phyloP scores from a whole-genome alignment of 2,797 vertebrate genomes.

The Botia almorhae region DNA sequence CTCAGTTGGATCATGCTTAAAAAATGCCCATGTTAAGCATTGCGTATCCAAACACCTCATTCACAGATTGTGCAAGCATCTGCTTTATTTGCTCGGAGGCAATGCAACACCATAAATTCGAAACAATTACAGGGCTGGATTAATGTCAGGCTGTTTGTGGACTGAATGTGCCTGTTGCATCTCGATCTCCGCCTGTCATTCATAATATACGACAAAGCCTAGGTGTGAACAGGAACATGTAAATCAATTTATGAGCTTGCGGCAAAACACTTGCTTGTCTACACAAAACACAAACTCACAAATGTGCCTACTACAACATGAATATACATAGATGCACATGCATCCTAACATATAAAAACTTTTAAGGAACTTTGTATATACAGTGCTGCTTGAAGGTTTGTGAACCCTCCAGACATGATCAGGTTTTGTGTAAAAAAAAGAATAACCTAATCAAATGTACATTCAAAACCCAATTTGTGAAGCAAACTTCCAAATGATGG shows the following conservation, averaged over 20 bases:
- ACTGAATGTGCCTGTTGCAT: conserved; percentile 57
- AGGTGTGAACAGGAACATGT: conserved; percentile 64
- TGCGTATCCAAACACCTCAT: conserved; percentile 46
- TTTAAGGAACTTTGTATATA: no score
- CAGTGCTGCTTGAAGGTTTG: no score
- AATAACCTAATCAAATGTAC: no score
- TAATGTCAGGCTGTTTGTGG: conserved; percentile 70
- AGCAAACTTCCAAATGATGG: no score
- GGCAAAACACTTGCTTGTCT: conserved; percentile 41
- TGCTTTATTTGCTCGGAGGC: conserved; percentile 62
- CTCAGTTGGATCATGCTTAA: conserved; percentile 30
- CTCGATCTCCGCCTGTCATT: conserved; percentile 67
- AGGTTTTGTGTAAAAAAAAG: no score
- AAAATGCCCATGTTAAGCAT: conserved; percentile 63
- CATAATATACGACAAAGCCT: conserved; percentile 51
- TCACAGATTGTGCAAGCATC: conserved; percentile 55
- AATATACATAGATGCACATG: no score
- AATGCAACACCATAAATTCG: conserved; percentile 73
- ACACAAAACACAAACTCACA: conserved; percentile 30
- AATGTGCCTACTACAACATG: background rate
- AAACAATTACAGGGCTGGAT: conserved; percentile 73
- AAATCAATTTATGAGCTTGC: conserved; percentile 67
- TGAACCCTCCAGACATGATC: no score
- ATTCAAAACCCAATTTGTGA: no score
- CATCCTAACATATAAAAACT: no score